Conservation (phyloP, 2,888 invertebrate species). For the Blomia tropicalis region DNA sequence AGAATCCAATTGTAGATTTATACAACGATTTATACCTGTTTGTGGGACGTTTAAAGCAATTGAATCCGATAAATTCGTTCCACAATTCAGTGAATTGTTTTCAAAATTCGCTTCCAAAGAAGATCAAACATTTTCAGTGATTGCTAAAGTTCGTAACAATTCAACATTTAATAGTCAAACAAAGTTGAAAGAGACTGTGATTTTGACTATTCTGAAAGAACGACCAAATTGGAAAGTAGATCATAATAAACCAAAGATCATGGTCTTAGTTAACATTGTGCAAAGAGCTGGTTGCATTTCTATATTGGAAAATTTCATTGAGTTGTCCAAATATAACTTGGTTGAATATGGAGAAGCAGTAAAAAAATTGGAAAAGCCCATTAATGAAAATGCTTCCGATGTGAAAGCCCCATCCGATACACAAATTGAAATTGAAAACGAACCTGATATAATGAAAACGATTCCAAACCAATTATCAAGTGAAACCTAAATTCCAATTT, state of each 20-base stretch:
- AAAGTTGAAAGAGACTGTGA: constrained; percentile 45
- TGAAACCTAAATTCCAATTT: too few species aligned
- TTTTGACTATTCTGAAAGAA: constrained; percentile 27
- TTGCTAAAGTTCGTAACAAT: constrained; percentile 51
- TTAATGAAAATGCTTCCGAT: constrained; percentile 1
- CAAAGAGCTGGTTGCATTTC: constrained; percentile 61
- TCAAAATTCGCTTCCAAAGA: constrained; percentile 36
- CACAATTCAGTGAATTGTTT: constrained; percentile 48
- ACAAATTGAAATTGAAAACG: too few species aligned
- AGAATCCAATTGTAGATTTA: constrained; percentile 53
- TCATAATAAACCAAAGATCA: constrained; percentile 53
- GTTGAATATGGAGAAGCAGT: constrained; percentile 41
- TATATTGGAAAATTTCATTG: constrained; percentile 59
- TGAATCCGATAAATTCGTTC: constrained; percentile 51
- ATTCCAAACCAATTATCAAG: too few species aligned
- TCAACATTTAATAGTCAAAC: constrained; percentile 49
- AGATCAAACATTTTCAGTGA: constrained; percentile 21
- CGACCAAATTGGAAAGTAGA: constrained; percentile 45
- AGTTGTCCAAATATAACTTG: constrained; percentile 68
- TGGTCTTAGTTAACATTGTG: constrained; percentile 66
- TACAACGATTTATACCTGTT: constrained; percentile 64
- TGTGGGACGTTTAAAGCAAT: constrained; percentile 63
- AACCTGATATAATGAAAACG: too few species aligned
- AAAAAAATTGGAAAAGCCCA: too few species aligned
- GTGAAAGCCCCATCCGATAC: too few species aligned